Conservation (phyloP, 2,797 vertebrate species). For the Phataginus tetradactyla region DNA sequence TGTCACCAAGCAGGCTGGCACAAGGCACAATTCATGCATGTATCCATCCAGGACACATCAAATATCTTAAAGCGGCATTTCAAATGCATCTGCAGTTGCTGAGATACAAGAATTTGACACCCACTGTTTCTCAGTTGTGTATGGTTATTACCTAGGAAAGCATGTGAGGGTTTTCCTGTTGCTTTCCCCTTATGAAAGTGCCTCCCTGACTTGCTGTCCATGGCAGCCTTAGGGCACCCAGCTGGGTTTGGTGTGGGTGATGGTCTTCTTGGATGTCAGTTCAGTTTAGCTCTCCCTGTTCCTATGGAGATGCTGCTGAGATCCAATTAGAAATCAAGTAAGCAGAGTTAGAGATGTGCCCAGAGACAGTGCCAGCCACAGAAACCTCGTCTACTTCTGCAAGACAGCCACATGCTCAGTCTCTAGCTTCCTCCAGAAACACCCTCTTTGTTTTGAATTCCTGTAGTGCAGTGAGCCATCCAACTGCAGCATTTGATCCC, state of each 20-base stretch:
- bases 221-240: background rate
- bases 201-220: background rate
- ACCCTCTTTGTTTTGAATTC: background rate
- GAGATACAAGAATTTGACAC: background rate
- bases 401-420: rapidly evolving
- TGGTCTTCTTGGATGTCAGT: rapidly evolving
- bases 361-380: rapidly evolving
- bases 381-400: background rate
- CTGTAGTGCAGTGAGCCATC: background rate
- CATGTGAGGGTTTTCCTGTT: background rate
- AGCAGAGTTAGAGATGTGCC: background rate
- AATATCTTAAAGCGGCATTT: background rate
- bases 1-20: background rate
- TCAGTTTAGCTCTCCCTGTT: background rate
- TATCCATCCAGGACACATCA: background rate
- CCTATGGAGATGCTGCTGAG: background rate
- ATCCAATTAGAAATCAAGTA: background rate
- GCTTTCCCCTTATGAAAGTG: background rate
- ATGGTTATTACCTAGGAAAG: background rate
- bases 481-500: background rate
- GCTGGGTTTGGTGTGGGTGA: no score
- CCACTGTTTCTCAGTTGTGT: rapidly evolving
- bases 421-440: background rate
- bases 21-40: rapidly evolving
- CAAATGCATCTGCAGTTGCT: background rate